Conservation (phyloP, 1,140 invertebrate genomes). For the Himalopsyche phryganea region DNA sequence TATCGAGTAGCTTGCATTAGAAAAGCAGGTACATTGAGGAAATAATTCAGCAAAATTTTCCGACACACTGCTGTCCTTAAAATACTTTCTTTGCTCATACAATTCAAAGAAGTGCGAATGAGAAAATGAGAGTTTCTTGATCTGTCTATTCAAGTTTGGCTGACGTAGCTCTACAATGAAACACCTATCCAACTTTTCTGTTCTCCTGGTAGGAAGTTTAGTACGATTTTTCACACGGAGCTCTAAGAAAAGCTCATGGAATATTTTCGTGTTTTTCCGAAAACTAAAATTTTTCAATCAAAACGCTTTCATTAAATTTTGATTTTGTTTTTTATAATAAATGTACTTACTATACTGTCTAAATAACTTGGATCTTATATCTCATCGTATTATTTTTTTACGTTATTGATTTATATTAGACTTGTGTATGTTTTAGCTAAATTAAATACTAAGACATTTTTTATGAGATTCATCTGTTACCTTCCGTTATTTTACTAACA, state of each 20-base stretch:
- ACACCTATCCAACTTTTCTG: constrained; percentile 18
- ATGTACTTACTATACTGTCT: no score
- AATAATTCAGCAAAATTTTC: constrained; percentile 3
- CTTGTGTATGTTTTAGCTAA: no score
- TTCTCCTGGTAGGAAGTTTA: constrained; percentile 28
- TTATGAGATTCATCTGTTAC: no score
- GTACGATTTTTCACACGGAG: constrained; percentile 35
- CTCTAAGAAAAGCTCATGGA: constrained; percentile 23
- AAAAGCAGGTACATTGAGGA: constrained; percentile 17
- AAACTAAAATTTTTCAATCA: background rate
- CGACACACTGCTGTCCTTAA: background rate
- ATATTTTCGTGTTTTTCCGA: background rate
- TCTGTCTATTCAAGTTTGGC: constrained; percentile 1
- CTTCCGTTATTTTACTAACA: no score
- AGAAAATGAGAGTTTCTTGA: background rate
- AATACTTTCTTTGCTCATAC: background rate
- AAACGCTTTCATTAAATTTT: no score
- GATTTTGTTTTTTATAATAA: no score
- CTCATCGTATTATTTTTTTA: no score
- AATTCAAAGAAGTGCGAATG: constrained; percentile 7
- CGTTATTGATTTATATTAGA: no score
- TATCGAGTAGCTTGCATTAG: constrained; percentile 28
- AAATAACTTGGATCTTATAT: no score
- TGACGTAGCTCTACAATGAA: background rate
- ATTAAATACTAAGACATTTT: no score